These are phyloP conservation scores for Beris morrisii DNA, from an alignment of 2,888 invertebrate species.

Conservation along the genomic window DNA sequence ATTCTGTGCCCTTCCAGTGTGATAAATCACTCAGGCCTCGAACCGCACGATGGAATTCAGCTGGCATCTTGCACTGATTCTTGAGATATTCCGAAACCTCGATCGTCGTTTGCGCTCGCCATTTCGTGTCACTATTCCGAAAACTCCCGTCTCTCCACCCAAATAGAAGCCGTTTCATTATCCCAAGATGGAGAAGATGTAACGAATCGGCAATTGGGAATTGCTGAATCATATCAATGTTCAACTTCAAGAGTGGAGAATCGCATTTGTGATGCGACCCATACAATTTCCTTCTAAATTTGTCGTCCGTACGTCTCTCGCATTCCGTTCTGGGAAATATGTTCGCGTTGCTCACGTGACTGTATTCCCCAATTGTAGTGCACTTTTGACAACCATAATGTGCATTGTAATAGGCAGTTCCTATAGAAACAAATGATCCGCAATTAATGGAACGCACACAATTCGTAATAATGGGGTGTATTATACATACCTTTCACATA, in stretches of 20 bases:
- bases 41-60: slow-evolving; percentile 15
- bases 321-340: neutral
- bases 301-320: neutral
- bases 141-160: neutral
- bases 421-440: slow-evolving; percentile 1
- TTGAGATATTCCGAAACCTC: neutral
- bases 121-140: neutral
- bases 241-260: neutral
- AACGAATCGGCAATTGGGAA: neutral
- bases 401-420: neutral
- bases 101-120: neutral
- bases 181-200: neutral
- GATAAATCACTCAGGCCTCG: slow-evolving; percentile 4
- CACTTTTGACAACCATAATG: neutral
- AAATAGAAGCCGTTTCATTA: slow-evolving; percentile 9
- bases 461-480: no score
- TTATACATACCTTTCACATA: no score
- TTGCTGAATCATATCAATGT: neutral
- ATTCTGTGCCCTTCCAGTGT: slow-evolving; percentile 43
- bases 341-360: neutral
- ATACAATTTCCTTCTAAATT: no score
- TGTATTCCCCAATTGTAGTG: neutral
- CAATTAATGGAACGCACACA: no score
- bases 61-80: slow-evolving; percentile 3
- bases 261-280: no score